These are phyloP conservation scores for Callinectes sapidus DNA, from an alignment of 2,888 invertebrate species.

Conservation along the genomic window DNA sequence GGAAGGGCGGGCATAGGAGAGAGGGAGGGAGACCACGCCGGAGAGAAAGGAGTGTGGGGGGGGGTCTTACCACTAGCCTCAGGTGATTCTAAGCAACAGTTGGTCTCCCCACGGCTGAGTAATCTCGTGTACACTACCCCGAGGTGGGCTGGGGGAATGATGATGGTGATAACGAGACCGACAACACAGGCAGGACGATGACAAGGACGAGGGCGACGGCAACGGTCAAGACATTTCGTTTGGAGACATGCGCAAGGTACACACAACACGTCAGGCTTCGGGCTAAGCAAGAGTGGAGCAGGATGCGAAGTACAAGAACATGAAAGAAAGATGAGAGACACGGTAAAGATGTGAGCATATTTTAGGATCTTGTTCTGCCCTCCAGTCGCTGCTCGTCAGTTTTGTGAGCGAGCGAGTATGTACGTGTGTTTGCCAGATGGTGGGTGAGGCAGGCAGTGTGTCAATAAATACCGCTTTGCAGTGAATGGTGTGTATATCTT, in stretches of 20 bases:
- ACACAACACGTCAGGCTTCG: not conserved
- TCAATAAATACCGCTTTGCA: not conserved
- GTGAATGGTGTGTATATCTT: not conserved
- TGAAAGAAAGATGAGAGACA: not conserved
- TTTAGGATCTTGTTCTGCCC: not conserved
- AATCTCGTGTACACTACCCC: constrained; percentile 1
- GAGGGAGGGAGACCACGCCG: not conserved
- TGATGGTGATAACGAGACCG: not conserved
- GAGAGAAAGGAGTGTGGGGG: not conserved
- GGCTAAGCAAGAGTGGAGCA: not conserved
- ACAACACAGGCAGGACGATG: constrained; percentile 5
- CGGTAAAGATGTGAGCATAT: not conserved
- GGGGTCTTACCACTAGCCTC: not conserved
- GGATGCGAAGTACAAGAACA: not conserved
- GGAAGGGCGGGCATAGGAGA: not conserved
- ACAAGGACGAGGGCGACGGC: not conserved
- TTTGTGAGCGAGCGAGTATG: not conserved
- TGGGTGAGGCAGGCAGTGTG: not conserved
- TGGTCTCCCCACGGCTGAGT: not conserved
- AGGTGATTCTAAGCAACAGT: constrained; percentile 20
- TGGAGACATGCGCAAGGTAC: not conserved
- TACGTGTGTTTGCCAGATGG: not conserved
- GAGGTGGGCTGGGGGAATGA: not conserved
- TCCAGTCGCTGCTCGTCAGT: not conserved
- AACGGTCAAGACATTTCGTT: not conserved